Evolutionary conservation across 2,888 invertebrate genomes (phyloP), one percentile per base, ranked within the genome.

Genomic region (Drosophila imparisetae): DNA sequence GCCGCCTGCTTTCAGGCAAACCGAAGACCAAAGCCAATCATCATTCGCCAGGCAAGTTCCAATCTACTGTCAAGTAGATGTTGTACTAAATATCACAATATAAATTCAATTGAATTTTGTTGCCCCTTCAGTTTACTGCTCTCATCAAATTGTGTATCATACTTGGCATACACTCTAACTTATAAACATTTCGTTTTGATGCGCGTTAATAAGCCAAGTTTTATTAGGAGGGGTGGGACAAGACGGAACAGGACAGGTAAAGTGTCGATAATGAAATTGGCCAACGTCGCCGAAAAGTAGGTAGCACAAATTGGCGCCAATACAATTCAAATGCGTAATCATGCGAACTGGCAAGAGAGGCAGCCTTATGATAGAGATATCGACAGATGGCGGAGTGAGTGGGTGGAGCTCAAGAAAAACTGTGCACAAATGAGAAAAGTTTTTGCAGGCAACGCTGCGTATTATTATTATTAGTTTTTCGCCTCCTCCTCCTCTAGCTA

Each of bases 381-480:
- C 29, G 40, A 52, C 40, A 48, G 13, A 10, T 38, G 63, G 2
- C 24, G 15, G 45, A 21, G 30, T 11, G 36, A 24, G 6, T 24
- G 30, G 30, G 11, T 7, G 52, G 18, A 27, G 36, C 38, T 54
- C 36, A 27, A 15, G 29, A 50, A 68, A 67, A 57, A 68, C 81
- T 78, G 70, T 54, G 84, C 60, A 74, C 77, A 88, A 88, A 88
- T 90, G 89, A 89, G 87, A 88, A 88, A 88, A 87, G 89, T 90
- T 90, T 89, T 73, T 54, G 84, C 66, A 81, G 74, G 36, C 75
- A 80, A 66, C 83, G 71, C 78, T 74, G 75, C 79, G 81, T 81
- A 77, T 82, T 88, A 86, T 86, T 89, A 86, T 89, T 86, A 86
- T 89, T 86, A 86, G 89, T 89, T 89, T 85, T 87, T 78, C 71